Evolutionary conservation across 2,113 vertebrate species (phyloP).

Genomic region (Phaethornis superciliosus): DNA sequence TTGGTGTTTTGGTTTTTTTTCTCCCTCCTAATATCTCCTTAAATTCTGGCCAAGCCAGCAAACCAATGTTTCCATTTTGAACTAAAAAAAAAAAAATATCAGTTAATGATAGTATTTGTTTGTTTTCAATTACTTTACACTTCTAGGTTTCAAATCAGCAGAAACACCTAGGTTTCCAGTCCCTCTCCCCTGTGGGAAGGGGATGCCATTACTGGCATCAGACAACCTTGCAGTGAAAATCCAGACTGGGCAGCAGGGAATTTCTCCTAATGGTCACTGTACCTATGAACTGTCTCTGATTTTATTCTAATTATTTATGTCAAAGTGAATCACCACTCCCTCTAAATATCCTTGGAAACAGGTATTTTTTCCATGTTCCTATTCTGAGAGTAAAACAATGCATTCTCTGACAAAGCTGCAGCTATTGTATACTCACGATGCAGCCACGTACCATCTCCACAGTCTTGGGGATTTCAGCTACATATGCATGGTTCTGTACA

Average conservation of each 20-base stretch:
- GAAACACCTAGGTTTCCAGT: not conserved
- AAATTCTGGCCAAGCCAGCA: not conserved
- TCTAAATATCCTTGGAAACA: not conserved
- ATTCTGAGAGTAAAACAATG: not conserved
- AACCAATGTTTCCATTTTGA: not conserved
- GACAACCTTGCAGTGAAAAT: slow-evolving; percentile 2
- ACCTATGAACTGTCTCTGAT: not conserved
- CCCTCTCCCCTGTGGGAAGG: not conserved
- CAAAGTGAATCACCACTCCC: not conserved
- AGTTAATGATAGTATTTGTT: not conserved
- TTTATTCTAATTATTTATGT: slow-evolving; percentile 8
- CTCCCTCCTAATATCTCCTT: not conserved
- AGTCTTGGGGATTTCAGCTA: not conserved
- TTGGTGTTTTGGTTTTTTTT: not conserved
- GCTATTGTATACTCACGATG: not conserved
- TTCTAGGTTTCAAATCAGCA: not conserved
- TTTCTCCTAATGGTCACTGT: not conserved
- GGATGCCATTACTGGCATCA: not conserved
- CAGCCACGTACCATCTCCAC: not conserved
- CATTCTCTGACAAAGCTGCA: not conserved
- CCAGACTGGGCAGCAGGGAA: not conserved
- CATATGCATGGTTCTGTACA: not conserved
- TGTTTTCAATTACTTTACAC: not conserved
- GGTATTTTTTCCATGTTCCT: not conserved
- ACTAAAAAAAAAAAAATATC: not conserved